A percentile compares a stretch with the other conserved stretches of the same genome.
Conservation (phyloP, 2,113 vertebrate genomes). For the Ammodramus savannarum region DNA sequence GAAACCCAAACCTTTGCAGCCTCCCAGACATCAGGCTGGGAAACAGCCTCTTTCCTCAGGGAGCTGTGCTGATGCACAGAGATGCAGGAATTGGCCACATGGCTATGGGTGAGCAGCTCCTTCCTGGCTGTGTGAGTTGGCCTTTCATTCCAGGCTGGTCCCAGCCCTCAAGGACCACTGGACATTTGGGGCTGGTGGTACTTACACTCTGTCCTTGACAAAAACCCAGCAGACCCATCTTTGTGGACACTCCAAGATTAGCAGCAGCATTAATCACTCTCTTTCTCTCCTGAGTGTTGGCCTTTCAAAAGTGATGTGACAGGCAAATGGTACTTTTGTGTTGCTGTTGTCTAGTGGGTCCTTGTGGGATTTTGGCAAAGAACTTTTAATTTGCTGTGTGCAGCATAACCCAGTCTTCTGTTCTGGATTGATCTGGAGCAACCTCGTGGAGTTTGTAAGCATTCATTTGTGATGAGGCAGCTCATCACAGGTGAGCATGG, state of each 20-base stretch:
- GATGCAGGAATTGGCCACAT: accelerated
- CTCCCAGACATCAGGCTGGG: accelerated
- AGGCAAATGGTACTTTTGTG: neutral
- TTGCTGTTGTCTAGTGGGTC: neutral
- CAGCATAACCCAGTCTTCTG: accelerated
- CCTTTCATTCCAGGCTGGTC: neutral
- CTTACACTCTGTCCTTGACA: neutral
- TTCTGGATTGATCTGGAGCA: neutral
- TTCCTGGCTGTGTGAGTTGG: neutral
- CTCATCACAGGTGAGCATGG: accelerated
- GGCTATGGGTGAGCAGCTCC: neutral
- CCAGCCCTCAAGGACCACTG: neutral
- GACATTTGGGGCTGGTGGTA: neutral
- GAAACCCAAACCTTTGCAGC: neutral
- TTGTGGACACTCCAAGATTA: neutral
- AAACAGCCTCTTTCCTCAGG: neutral
- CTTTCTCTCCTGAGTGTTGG: neutral
- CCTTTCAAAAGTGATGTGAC: neutral
- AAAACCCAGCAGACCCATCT: neutral
- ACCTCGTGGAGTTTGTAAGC: neutral
- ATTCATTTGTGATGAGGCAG: neutral
- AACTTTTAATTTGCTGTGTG: neutral
- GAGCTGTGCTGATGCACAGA: neutral
- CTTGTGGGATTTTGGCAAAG: neutral
- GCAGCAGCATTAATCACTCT: neutral